Base-by-base conservation (phyloP, 2,113 vertebrate genomes). In the Anoplopoma fimbria region DNA sequence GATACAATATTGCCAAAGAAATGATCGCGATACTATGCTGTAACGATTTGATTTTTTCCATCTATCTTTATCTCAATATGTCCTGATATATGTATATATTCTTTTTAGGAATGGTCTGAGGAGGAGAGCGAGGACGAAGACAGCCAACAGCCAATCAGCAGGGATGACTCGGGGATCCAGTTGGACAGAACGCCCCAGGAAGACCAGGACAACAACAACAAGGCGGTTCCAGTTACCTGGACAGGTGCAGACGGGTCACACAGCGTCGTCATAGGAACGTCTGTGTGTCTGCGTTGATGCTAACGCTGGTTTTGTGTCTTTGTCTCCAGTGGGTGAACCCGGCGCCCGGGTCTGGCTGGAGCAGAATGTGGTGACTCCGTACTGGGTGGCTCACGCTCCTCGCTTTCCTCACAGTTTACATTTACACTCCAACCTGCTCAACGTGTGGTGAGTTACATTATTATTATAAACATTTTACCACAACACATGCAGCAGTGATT, bases 121-220 rank as follows among this genome's bases (percentile, higher is more conserved):
- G 96, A 97, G 45, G 98, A 98, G 87, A 97, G 96, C 17, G 96
- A 96, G n/a, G 96, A 96, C 0, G 97, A 98, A 0, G 97, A 97
- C 81, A 90, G 95, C 45, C 96, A 97, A 57, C 95, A 97, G 87
- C 96, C 96, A 58, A 93, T 99, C 70, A 99, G 98, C 93, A 96
- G 98, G 73, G 97, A 98, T 79, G 98, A 99, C 91, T 99, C 98
- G 4, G 98, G 98, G 64, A 99, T 99, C 91, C 98, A 99, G 73
- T 93, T 98, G 69, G 98, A 99, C 91, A 95, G 96, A 72, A 99
- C 98, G 1, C 97, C 98, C 0, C 96, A 96, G 85, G 98, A 99
- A 86, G 98, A 99, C 63, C 96, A 95, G 69, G 96, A 97, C 69
- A 92, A 93, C 62, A 93, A 88, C 77, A 96, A 96, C 90, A 97